A percentile compares a stretch with the other conserved stretches of the same genome.
Evolutionary conservation across 2,888 invertebrate species (phyloP).

Genomic region (Tuta absoluta): DNA sequence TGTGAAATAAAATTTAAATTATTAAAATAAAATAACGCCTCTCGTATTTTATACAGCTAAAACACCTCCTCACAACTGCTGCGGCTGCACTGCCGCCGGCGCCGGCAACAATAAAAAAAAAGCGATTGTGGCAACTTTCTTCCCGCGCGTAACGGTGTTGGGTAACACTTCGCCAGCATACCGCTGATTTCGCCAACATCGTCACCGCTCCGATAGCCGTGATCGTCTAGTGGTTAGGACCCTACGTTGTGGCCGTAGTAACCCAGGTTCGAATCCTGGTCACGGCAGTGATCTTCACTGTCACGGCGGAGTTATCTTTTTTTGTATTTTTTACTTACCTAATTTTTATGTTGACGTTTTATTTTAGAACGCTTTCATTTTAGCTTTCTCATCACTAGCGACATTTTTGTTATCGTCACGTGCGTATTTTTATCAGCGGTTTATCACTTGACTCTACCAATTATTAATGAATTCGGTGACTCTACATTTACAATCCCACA

Average conservation of each 20-base stretch:
- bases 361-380: not conserved
- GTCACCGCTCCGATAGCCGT: slow-evolving; percentile 76
- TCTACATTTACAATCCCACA: not conserved
- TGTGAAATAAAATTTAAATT: no score
- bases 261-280: slow-evolving; percentile 83
- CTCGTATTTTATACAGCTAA: not conserved
- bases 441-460: not conserved
- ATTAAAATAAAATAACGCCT: no score
- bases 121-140: slow-evolving; percentile 11
- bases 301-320: slow-evolving; percentile 30
- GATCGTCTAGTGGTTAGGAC: slow-evolving; percentile 88
- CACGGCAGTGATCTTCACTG: slow-evolving; percentile 34
- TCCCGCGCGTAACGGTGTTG: slow-evolving; percentile 23
- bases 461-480: not conserved
- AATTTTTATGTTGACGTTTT: not conserved
- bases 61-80: not conserved
- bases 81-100: not conserved
- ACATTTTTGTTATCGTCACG: not conserved
- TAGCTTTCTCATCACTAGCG: not conserved
- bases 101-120: slow-evolving; percentile 13
- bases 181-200: slow-evolving; percentile 29
- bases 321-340: slow-evolving; percentile 10
- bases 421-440: not conserved
- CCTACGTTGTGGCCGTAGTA: slow-evolving; percentile 85
- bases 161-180: slow-evolving; percentile 23